phyloP scores from a whole-genome alignment of 1,140 invertebrate species.

The Drosophila seguyi region DNA sequence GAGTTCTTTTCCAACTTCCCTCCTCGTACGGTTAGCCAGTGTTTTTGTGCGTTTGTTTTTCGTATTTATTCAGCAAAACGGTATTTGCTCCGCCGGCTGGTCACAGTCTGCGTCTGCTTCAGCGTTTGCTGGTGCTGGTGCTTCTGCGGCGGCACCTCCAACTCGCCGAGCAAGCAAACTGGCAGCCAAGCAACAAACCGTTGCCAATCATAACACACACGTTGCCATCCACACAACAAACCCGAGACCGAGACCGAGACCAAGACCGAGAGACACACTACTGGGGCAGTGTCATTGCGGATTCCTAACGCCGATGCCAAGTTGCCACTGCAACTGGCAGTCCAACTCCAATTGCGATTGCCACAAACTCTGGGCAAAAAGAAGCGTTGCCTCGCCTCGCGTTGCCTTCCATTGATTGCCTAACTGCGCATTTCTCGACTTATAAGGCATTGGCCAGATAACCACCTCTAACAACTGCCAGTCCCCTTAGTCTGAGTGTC shows the following conservation, averaged over 20 bases:
- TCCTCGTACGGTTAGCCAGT: slow-evolving; percentile 16
- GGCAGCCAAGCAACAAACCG: slow-evolving; percentile 46
- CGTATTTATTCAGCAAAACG: slow-evolving; percentile 76
- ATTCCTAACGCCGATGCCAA: slow-evolving; percentile 36
- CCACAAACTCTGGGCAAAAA: slow-evolving; percentile 43
- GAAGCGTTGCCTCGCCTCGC: slow-evolving; percentile 20
- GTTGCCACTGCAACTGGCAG: too few relatives aligned
- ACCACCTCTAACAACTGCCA: slow-evolving; percentile 78
- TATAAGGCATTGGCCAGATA: slow-evolving; percentile 77
- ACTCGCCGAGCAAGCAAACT: slow-evolving; percentile 18
- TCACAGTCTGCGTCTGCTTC: slow-evolving; percentile 40
- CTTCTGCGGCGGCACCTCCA: slow-evolving; percentile 34
- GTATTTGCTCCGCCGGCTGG: slow-evolving; percentile 70
- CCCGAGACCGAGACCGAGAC: not conserved
- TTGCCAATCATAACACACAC: slow-evolving; percentile 81
- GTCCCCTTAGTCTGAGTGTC: slow-evolving; percentile 27
- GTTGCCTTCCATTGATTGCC: slow-evolving; percentile 60
- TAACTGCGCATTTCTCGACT: slow-evolving; percentile 79
- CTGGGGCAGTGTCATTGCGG: slow-evolving; percentile 43
- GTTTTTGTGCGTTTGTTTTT: slow-evolving; percentile 51
- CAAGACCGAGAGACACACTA: slow-evolving; percentile 1
- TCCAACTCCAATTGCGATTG: slow-evolving; percentile 24
- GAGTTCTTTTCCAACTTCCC: not conserved
- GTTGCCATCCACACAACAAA: slow-evolving; percentile 56
- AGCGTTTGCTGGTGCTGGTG: slow-evolving; percentile 2